These are phyloP conservation scores for Drosophila truncata DNA, from an alignment of 1,140 invertebrate species.

Conservation along the genomic window DNA sequence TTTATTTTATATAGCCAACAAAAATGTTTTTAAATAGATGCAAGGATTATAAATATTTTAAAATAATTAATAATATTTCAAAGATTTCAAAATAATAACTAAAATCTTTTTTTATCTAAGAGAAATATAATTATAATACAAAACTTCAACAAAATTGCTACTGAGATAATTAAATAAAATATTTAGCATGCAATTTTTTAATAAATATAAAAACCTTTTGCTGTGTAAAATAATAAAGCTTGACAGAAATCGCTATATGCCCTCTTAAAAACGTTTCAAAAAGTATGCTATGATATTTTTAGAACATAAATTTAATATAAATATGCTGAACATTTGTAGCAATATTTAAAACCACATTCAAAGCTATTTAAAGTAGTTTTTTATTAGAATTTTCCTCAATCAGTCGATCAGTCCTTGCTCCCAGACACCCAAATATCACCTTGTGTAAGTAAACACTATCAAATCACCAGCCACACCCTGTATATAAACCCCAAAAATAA, in stretches of 20 bases:
- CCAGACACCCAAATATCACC: slow-evolving; percentile 4
- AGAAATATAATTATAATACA: background rate
- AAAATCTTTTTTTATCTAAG: background rate
- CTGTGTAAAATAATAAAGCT: background rate
- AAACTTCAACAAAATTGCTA: background rate
- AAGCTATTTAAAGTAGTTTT: background rate
- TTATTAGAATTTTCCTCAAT: no score
- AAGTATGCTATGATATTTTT: background rate
- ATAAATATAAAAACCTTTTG: background rate
- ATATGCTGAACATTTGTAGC: background rate
- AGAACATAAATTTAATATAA: background rate
- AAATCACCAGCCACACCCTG: slow-evolving; percentile 13
- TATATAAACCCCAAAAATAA: slow-evolving; percentile 25
- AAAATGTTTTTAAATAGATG: background rate
- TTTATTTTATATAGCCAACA: background rate
- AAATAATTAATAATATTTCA: no score
- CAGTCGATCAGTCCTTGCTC: slow-evolving; percentile 21
- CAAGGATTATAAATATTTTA: background rate
- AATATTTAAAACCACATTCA: background rate
- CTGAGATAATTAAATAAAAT: no score
- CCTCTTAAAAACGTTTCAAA: background rate
- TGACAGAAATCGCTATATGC: background rate
- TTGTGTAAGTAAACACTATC: slow-evolving; percentile 40
- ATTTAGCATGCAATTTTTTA: background rate
- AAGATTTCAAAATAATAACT: background rate